phyloP scores from a whole-genome alignment of 2,113 vertebrate species.

The Aegithalos caudatus region DNA sequence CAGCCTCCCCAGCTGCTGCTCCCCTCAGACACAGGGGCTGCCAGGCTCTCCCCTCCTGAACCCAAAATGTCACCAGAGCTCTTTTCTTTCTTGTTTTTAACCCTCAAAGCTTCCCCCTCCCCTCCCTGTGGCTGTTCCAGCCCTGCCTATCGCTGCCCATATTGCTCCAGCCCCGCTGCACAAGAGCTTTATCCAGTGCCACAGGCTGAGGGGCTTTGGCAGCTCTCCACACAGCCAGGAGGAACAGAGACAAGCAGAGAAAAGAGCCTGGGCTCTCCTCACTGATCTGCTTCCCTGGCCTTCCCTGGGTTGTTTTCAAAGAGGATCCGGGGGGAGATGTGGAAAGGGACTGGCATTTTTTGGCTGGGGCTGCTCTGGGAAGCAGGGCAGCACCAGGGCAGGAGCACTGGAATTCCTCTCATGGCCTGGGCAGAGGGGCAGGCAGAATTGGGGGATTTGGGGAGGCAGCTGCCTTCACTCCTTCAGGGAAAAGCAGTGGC shows the following conservation, averaged over 20 bases:
- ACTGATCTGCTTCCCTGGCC: background rate
- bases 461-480: background rate
- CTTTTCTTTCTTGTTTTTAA: background rate
- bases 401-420: background rate
- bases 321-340: background rate
- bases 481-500: background rate
- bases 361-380: background rate
- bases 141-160: background rate
- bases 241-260: background rate
- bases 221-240: background rate
- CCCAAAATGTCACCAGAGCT: background rate
- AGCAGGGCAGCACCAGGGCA: fast-evolving
- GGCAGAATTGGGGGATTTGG: background rate
- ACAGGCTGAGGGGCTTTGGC: slow-evolving; percentile 38
- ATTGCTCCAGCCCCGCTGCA: background rate
- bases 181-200: slow-evolving; percentile 21
- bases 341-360: background rate
- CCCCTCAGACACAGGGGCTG: background rate
- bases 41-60: background rate
- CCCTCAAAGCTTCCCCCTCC: background rate
- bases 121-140: background rate
- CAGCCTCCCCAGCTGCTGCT: background rate
- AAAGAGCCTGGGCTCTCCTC: background rate
- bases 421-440: background rate
- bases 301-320: background rate